phyloP scores from a whole-genome alignment of 2,113 vertebrate species.

The Sceloporus tristichus region DNA sequence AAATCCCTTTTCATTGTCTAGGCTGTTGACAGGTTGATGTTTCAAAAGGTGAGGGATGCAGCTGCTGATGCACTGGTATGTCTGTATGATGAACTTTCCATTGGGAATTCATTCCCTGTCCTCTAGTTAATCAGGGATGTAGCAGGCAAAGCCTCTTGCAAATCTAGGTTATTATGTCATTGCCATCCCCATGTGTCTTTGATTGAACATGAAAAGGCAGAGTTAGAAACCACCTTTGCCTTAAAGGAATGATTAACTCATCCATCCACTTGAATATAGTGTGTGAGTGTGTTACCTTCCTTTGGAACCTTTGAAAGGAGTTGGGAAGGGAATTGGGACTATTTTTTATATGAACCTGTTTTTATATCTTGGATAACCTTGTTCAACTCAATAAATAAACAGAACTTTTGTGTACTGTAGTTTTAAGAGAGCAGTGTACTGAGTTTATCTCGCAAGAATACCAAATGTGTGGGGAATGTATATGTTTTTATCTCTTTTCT shows the following conservation, averaged over 20 bases:
- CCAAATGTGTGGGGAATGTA: neutral
- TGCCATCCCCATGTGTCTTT: neutral
- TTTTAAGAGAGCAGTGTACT: slow-evolving; percentile 8
- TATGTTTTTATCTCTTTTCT: neutral
- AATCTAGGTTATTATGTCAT: neutral
- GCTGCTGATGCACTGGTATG: neutral
- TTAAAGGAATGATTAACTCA: neutral
- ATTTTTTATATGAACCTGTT: slow-evolving; percentile 27
- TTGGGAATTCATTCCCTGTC: neutral
- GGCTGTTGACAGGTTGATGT: fast-evolving
- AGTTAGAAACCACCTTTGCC: neutral
- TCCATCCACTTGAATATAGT: neutral
- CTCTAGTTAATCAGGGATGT: slow-evolving; percentile 36
- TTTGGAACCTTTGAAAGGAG: neutral
- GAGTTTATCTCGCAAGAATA: neutral
- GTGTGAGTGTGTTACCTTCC: neutral
- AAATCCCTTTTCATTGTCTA: fast-evolving
- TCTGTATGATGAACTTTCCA: neutral
- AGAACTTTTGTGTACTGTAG: neutral
- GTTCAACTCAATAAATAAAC: neutral
- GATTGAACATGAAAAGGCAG: neutral
- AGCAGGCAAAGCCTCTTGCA: neutral
- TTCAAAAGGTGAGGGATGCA: fast-evolving
- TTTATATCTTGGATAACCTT: slow-evolving; percentile 18
- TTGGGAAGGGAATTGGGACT: neutral